Evolutionary conservation across 23 tunicate genomes (phyloP).

Genomic region (Oikopleura dioica): DNA sequence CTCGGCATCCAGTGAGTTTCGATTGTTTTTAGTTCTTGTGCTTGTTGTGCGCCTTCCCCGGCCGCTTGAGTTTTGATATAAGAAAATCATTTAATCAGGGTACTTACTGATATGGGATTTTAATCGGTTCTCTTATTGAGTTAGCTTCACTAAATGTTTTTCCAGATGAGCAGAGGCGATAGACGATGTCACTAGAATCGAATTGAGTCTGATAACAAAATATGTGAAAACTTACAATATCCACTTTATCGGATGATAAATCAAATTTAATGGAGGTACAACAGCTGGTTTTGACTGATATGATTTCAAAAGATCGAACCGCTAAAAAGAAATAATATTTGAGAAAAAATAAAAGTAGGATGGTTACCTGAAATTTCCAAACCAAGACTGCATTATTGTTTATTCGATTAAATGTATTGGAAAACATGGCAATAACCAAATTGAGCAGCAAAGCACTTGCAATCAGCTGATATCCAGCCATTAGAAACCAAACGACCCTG

Average conservation of each 20-base stretch:
- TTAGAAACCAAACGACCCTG: neutral
- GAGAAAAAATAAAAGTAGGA: neutral
- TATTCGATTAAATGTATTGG: conserved; percentile 1
- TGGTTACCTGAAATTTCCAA: conserved; percentile 13
- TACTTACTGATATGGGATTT: conserved; percentile 12
- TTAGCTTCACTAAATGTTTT: too few species aligned
- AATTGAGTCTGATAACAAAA: too few species aligned
- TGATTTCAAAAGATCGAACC: neutral
- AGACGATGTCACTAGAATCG: too few species aligned
- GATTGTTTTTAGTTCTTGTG: too few species aligned
- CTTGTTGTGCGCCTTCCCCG: too few species aligned
- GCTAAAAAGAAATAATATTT: neutral
- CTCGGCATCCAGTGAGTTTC: too few species aligned
- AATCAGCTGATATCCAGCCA: neutral
- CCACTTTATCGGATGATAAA: conserved; percentile 6
- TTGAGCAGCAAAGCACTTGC: neutral
- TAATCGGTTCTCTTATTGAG: neutral
- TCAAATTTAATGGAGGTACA: neutral
- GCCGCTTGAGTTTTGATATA: too few species aligned
- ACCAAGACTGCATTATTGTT: neutral
- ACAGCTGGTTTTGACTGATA: conserved; percentile 8
- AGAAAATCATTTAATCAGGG: too few species aligned
- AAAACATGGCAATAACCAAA: conserved; percentile 6
- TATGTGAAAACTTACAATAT: neutral
- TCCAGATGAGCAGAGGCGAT: too few species aligned